Evolutionary conservation across 2,888 invertebrate species (phyloP).

Genomic region (Hybos culiciformis): DNA sequence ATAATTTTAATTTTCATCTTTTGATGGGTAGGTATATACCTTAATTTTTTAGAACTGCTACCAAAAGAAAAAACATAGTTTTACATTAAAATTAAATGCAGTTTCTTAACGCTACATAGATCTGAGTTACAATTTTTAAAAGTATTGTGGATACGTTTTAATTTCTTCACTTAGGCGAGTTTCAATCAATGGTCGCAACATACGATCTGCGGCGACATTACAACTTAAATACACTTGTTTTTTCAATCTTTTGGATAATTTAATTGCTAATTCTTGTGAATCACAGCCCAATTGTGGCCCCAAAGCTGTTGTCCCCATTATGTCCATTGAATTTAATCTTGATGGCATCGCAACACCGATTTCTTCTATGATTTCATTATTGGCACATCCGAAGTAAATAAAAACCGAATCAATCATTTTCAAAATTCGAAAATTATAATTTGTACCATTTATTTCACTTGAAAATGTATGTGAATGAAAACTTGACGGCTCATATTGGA

Average conservation of each 20-base stretch:
- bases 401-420: conserved; percentile 35
- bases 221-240: conserved; percentile 39
- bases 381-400: conserved; percentile 35
- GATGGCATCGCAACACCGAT: conserved; percentile 26
- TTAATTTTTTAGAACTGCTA: too few relatives aligned
- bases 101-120: too few relatives aligned
- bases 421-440: conserved; percentile 32
- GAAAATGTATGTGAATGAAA: conserved; percentile 28
- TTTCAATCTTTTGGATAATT: conserved; percentile 32
- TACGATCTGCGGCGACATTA: conserved; percentile 32
- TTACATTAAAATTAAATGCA: too few relatives aligned
- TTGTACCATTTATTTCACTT: conserved; percentile 26
- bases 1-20: too few relatives aligned
- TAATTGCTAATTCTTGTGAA: conserved; percentile 27
- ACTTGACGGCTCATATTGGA: conserved; percentile 18
- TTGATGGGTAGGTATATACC: too few relatives aligned
- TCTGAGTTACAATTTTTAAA: conserved; percentile 4
- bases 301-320: conserved; percentile 31
- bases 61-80: too few relatives aligned
- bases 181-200: conserved; percentile 29
- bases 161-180: conserved; percentile 35
- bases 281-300: conserved; percentile 29
- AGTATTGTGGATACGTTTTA: conserved; percentile 24
- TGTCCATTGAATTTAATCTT: conserved; percentile 17
- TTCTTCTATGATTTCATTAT: conserved; percentile 28